A percentile compares a stretch with the other conserved stretches of the same genome.
These are phyloP conservation scores for Pandemis cinnamomeana DNA, from an alignment of 2,888 invertebrate genomes.

Conservation along the genomic window DNA sequence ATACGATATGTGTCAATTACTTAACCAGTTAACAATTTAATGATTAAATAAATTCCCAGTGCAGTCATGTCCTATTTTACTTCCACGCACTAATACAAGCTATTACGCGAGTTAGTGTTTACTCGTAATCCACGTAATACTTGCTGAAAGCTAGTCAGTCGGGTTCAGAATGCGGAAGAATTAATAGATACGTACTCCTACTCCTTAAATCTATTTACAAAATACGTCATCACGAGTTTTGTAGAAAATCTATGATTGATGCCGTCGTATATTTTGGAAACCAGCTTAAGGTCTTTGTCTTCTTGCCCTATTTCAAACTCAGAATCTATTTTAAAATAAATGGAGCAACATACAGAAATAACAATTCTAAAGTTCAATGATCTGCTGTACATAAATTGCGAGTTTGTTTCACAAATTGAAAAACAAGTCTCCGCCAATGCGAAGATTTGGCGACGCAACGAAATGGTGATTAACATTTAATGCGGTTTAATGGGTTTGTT, in stretches of 20 bases:
- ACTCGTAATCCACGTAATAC: conserved; percentile 27
- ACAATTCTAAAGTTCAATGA: conserved; percentile 25
- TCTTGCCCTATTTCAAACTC: neutral
- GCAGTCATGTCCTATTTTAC: neutral
- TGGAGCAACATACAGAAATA: conserved; percentile 34
- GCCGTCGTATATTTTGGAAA: neutral
- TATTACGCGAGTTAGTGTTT: conserved; percentile 12
- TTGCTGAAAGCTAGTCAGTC: conserved; percentile 35
- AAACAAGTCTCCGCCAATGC: conserved; percentile 14
- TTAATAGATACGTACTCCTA: conserved; percentile 6
- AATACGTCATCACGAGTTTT: neutral
- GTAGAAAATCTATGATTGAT: neutral
- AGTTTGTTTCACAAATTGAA: conserved; percentile 24
- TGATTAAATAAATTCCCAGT: neutral
- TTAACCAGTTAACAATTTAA: neutral
- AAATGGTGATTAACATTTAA: neutral
- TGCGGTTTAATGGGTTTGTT: conserved; percentile 15
- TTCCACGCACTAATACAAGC: neutral
- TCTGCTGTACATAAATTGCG: conserved; percentile 9
- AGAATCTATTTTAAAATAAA: conserved; percentile 24
- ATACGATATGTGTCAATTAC: too few relatives aligned
- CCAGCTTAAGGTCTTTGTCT: neutral
- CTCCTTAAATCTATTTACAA: neutral
- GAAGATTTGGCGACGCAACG: conserved; percentile 25
- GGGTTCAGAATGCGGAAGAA: conserved; percentile 27